Conservation (phyloP, 2,797 vertebrate species). For the Threskiornis aethiopicus region DNA sequence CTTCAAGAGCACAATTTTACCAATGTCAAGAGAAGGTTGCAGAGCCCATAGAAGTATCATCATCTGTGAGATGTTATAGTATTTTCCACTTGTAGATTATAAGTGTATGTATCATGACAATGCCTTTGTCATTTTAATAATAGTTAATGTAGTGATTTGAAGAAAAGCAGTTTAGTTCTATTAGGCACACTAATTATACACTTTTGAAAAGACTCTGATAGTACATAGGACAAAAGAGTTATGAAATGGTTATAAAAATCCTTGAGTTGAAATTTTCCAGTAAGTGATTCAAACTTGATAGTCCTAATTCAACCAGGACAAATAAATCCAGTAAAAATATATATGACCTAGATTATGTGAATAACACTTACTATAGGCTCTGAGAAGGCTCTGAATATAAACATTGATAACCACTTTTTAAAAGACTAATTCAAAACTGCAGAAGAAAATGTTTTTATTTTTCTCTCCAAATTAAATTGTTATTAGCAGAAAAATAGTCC, state of each 20-base stretch:
- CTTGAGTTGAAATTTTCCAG: slow-evolving; percentile 25
- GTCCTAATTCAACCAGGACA: slow-evolving; percentile 32
- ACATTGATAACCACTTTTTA: background rate
- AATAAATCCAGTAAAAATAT: slow-evolving; percentile 56
- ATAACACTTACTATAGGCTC: background rate
- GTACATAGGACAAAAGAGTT: slow-evolving; percentile 55
- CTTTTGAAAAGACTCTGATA: slow-evolving; percentile 47
- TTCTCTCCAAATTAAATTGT: background rate
- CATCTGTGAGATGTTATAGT: background rate
- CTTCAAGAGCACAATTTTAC: background rate
- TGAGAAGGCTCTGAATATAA: background rate
- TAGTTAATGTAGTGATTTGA: slow-evolving; percentile 38
- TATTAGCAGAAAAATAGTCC: background rate
- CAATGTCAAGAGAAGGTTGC: background rate
- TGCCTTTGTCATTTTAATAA: slow-evolving; percentile 44
- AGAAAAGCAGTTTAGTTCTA: slow-evolving; percentile 57
- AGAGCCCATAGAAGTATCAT: background rate
- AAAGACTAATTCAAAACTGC: background rate
- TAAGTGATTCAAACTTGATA: slow-evolving; percentile 12
- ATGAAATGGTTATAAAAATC: slow-evolving; percentile 59
- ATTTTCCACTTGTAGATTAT: background rate
- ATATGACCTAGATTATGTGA: slow-evolving; percentile 32
- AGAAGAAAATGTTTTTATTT: background rate
- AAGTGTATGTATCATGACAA: slow-evolving; percentile 8
- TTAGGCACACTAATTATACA: slow-evolving; percentile 53